Base-by-base conservation (phyloP, 2,888 invertebrate species). In the Psylliodes chrysocephalus region DNA sequence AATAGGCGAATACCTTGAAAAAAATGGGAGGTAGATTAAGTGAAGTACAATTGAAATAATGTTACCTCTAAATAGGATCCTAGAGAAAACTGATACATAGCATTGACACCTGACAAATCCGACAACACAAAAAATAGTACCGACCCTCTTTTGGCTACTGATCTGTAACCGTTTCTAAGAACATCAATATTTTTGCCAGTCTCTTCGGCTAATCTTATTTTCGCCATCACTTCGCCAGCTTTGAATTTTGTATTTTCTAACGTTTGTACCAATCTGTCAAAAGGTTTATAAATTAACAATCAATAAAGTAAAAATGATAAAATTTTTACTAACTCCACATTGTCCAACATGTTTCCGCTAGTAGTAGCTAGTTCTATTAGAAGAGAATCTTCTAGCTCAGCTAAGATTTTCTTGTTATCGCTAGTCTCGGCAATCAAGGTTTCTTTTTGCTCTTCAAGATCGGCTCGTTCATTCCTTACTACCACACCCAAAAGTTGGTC, bases 51-150 rank as follows among this genome's bases (percentile, higher is more conserved):
- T 14, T 3, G 4, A 35, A 35, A 42, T 42, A 42, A n/a, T 17
- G 12, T 49, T 57, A 59, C 93, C 69, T 92, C 92, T 22, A 96
- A 84, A 76, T 95, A 96, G 0, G 94, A 90, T 1, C 88, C 88
- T 60, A 96, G 83, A 0, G 96, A 95, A 81, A 95, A 96, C 77
- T 96, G 96, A 78, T 96, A 96, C 96, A 96, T 96, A 33, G 88
- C 83, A 81, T 94, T 95, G 1, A 96, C 92, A 0, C 87, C 87
- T 0, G 95, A 91, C 94, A 96, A 93, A 78, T 96, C 95, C 0
- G 94, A 90, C 15, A 96, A 83, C 0, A 95, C 94, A 79, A 96
- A 96, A 83, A 95, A 96, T 52, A 96, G 84, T 52, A 95, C 91
- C 2, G 96, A 95, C 3, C 95, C 96, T 54, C 95, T 87, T 73